Evolutionary conservation across 2,113 vertebrate genomes (phyloP), one percentile per base, ranked within the genome.

Genomic region (Pampusana beccarii): DNA sequence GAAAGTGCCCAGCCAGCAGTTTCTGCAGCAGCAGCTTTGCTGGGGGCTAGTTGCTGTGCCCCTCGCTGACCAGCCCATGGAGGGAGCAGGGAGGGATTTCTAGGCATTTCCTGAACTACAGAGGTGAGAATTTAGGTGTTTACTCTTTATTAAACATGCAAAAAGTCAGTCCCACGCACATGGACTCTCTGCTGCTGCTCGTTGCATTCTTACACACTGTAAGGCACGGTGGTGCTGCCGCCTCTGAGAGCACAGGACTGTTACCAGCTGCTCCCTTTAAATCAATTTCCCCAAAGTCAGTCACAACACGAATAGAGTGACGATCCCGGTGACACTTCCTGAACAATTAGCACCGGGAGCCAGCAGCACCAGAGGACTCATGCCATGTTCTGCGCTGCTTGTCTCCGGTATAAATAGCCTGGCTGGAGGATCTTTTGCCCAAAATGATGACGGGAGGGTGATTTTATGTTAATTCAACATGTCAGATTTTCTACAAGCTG

Each of bases 381-480:
- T 4, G 4, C 87, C 46, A 34, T 69, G 93, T 74, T 64, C 80
- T 79, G 26, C 33, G 13, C 58, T 86, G 79, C 2, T 0, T 46
- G 25, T 48, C 84, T 87, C 46, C 0, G 2, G 60, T 88, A 97
- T 92, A 97, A 97, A 97, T 93, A 97, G 93, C 61, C 67, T 60
- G 58, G 64, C 64, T 90, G 69, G 69, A 94, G 91, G 84, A 89
- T 71, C 60, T 87, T 95, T 82, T 64, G 13, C 58, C 71, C 75
- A 77, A 92, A 97, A 97, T 94, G 61, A 95, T 12, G 58, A 84
- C 66, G 48, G 42, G 77, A 92, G 94, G 88, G 56, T 82, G 92
- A 65, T 36, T 96, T 96, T 93, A 96, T 89, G 87, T 91, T 98
- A 97, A 98, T 97, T 89, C 81, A 92, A 96, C 5, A 6, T 96